These are phyloP conservation scores for Cephalopterus ornatus DNA, from an alignment of 2,113 vertebrate species.

Conservation along the genomic window DNA sequence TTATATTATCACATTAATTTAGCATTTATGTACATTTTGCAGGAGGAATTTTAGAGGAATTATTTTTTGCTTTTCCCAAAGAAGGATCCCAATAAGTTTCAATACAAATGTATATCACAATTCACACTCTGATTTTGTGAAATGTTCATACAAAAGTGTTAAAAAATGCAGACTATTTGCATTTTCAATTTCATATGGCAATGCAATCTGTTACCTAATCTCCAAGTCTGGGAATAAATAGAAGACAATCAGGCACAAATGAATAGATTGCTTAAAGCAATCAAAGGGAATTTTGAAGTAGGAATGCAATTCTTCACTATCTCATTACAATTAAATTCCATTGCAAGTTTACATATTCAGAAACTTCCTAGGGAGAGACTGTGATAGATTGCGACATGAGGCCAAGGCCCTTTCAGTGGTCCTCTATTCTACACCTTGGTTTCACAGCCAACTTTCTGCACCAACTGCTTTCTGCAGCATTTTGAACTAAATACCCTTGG, in stretches of 20 bases:
- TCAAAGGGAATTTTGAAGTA: background rate
- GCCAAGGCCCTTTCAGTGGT: background rate
- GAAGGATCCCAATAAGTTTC: background rate
- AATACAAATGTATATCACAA: background rate
- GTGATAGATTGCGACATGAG: background rate
- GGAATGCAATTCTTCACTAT: background rate
- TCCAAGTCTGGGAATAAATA: background rate
- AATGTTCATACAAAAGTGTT: background rate
- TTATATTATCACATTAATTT: background rate
- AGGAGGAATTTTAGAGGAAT: background rate
- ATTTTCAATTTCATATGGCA: background rate
- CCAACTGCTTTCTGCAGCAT: background rate
- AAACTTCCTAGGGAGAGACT: background rate
- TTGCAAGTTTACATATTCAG: rapidly evolving
- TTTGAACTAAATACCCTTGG: background rate
- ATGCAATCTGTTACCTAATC: background rate
- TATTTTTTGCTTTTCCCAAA: background rate
- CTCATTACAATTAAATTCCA: background rate
- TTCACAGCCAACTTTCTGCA: background rate
- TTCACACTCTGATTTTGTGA: background rate
- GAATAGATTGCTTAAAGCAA: background rate
- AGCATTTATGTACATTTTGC: background rate
- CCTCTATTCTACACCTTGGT: background rate
- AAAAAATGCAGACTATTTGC: slow-evolving; percentile 15
- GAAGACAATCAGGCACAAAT: background rate